These are phyloP conservation scores for Rousettus leschenaultii DNA, from an alignment of 2,113 vertebrate species.

Conservation along the genomic window DNA sequence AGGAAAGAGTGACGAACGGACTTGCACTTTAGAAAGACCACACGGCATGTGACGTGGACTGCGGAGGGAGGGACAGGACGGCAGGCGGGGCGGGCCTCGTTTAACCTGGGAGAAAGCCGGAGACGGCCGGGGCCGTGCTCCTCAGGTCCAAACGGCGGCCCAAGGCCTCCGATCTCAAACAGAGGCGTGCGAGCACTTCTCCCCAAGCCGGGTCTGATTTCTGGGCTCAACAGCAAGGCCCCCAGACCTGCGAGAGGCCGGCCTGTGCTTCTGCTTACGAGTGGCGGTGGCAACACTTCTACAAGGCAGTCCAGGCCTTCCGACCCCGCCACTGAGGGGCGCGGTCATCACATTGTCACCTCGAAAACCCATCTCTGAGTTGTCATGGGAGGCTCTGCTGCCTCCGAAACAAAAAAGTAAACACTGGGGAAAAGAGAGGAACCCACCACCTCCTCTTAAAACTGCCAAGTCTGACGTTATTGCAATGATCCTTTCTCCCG, in stretches of 20 bases:
- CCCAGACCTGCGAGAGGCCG: not conserved
- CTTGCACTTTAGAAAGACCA: not conserved
- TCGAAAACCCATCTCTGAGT: not conserved
- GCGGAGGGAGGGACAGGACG: not conserved
- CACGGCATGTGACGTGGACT: accelerated
- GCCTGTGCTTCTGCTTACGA: not conserved
- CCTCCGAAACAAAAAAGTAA: not conserved
- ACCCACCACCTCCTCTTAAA: not conserved
- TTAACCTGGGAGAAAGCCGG: not conserved
- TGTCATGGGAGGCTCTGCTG: not conserved
- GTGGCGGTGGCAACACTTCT: too few relatives aligned
- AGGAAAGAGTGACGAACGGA: not conserved
- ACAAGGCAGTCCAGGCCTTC: not conserved
- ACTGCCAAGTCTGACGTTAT: not conserved
- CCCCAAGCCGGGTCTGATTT: not conserved
- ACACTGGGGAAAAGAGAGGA: not conserved
- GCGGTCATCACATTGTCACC: not conserved
- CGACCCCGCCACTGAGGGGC: not conserved
- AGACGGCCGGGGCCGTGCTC: not conserved
- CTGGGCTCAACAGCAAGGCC: not conserved
- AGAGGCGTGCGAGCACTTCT: not conserved
- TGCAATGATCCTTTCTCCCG: not conserved
- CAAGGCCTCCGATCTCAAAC: not conserved
- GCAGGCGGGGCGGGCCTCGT: accelerated
- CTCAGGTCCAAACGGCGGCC: not conserved